Base-by-base conservation (phyloP, 35 echinoderm and acorn worm species). In the Lytechinus pictus region DNA sequence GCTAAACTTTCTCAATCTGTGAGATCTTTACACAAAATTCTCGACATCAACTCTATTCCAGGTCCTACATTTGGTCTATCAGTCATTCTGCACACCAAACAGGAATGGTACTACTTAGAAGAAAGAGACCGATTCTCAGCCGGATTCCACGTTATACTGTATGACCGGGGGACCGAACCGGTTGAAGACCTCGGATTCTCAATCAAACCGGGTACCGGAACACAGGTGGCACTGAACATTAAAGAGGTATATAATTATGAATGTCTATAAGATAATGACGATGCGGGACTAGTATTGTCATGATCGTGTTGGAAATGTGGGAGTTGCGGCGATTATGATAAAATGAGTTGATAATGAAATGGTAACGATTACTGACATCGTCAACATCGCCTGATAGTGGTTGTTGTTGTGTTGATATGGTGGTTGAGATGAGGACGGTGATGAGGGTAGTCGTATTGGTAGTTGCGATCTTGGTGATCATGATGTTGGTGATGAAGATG, bases 131-230 rank as follows among this genome's bases (percentile, higher is more conserved):
- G 88, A 10, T 90, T 52, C 27, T 44, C 88, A 13, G 88, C 88
- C 24, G 88, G 88, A 28, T 90, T 90, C 88, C 88, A 90, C 88
- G 52, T 90, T 16, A 90, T 90, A 5, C 88, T 90, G 7, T 90
- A 90, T 44, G 88, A 90, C 52, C 88, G 88, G 28, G 88, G 88
- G 3, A 52, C 88, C 29, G 52, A 52, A 52, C 87, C 87, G 9
- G 87, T 52, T 9, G 87, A 33, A 10, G 87, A 89, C 28, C 28
- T 89, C 87, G 87, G 87, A 5, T 89, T 89, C 14, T 89, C 87
- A 33, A 89, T 89, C 52, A 33, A 53, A 53, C 87, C 87, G 28
- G 87, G 87, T 21, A 89, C 87, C 4, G 28, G 27, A 8, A 52
- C 87, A 89, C 87, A 89, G 87, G 87, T 89, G 9, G 87, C 87